Percentiles rank a stretch among this genome's conserved stretches.
Conservation (phyloP, 2,797 vertebrate species). For the Oreochromis mossambicus region DNA sequence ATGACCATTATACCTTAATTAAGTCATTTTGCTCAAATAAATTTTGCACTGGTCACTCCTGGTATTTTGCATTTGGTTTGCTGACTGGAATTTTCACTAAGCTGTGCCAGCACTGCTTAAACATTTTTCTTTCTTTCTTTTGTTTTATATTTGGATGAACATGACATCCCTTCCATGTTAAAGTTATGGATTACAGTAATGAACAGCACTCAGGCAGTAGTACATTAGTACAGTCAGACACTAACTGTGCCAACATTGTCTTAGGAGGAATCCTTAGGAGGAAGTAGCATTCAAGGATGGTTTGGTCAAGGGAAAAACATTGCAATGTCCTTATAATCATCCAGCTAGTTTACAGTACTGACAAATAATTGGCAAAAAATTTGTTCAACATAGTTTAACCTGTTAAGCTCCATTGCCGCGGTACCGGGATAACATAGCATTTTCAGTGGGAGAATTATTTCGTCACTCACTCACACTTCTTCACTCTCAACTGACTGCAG, state of each 20-base stretch:
- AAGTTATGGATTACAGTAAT: not conserved
- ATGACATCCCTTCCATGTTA: not conserved
- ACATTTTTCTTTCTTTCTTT: not conserved
- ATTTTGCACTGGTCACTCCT: slow-evolving; percentile 27
- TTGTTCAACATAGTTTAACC: not conserved
- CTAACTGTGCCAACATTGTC: not conserved
- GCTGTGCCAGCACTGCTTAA: not conserved
- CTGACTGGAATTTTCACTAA: not conserved
- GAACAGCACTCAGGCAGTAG: not conserved
- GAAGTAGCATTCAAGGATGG: not conserved
- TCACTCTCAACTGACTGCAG: too few relatives aligned
- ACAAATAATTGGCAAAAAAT: not conserved
- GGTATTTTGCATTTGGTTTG: not conserved
- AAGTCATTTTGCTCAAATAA: slow-evolving; percentile 40
- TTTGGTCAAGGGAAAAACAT: not conserved
- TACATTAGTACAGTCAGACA: not conserved
- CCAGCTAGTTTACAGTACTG: not conserved
- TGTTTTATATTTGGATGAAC: not conserved
- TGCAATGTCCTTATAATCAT: not conserved
- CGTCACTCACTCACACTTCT: too few relatives aligned
- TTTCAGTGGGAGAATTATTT: too few relatives aligned
- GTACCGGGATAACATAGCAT: too few relatives aligned
- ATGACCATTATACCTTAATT: slow-evolving; percentile 59
- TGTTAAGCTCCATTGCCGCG: too few relatives aligned
- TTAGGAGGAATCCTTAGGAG: not conserved